Conservation (phyloP, 2,113 vertebrate genomes). For the Eudyptes chrysolophus region DNA sequence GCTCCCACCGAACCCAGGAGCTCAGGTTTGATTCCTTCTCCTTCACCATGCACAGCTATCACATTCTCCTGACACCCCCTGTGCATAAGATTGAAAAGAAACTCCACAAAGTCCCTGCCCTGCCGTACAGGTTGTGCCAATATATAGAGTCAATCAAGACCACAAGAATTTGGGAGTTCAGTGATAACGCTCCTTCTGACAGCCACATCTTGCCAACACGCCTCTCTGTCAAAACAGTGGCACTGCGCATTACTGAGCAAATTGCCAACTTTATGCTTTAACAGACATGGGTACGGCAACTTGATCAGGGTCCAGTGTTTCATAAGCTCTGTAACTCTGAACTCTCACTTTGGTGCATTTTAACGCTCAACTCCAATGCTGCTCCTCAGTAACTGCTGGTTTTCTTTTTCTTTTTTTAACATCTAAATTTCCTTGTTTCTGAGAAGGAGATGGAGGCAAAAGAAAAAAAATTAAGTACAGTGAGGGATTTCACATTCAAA, state of each 20-base stretch:
- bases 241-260: not conserved
- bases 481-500: conserved; percentile 68
- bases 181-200: not conserved
- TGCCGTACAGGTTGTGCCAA: not conserved
- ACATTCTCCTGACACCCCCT: not conserved
- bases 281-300: not conserved
- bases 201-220: not conserved
- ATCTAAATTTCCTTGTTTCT: not conserved
- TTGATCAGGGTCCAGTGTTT: not conserved
- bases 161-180: not conserved
- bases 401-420: not conserved
- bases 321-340: not conserved
- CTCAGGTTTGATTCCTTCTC: not conserved
- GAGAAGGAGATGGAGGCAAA: not conserved
- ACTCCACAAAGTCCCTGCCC: not conserved
- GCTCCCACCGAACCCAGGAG: fast-evolving
- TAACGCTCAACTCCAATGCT: not conserved
- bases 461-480: not conserved
- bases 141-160: not conserved
- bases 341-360: not conserved
- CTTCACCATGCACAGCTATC: not conserved
- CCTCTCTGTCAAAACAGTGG: not conserved
- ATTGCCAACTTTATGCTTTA: not conserved
- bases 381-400: not conserved
- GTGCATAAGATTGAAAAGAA: not conserved